These are phyloP conservation scores for Ptychoptera albimana DNA, from an alignment of 2,888 invertebrate genomes.

Conservation along the genomic window DNA sequence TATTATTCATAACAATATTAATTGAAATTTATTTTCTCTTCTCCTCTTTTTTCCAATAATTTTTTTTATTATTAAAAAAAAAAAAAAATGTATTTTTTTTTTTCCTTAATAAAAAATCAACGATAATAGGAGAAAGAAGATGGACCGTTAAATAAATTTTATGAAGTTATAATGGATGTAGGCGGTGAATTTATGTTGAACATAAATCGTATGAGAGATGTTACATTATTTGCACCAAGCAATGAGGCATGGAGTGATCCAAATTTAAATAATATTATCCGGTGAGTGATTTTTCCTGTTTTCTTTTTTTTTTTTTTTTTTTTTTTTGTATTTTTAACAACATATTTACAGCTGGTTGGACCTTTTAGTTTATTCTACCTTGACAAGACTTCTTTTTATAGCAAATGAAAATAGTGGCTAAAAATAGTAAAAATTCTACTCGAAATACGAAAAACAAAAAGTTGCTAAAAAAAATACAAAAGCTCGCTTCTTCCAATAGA, in stretches of 20 bases:
- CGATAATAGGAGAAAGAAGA: conserved; percentile 46
- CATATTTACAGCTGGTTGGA: background rate
- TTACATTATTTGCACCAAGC: conserved; percentile 80
- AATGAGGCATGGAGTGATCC: conserved; percentile 71
- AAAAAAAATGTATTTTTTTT: background rate
- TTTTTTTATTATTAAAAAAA: conserved; percentile 1
- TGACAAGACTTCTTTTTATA: too few species aligned
- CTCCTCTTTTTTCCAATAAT: background rate
- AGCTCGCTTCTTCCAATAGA: too few species aligned
- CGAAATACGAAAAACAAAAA: too few species aligned
- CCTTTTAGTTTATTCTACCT: background rate
- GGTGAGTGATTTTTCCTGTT: conserved; percentile 27
- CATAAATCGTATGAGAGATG: conserved; percentile 50
- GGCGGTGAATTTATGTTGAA: conserved; percentile 59
- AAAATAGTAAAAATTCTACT: too few species aligned
- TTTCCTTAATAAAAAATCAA: conserved; percentile 7
- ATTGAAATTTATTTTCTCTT: background rate
- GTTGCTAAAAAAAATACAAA: too few species aligned
- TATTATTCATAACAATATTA: too few species aligned
- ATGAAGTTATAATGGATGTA: conserved; percentile 61
- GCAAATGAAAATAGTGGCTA: too few species aligned
- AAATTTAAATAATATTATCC: conserved; percentile 51
- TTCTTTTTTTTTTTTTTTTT: conserved; percentile 1
- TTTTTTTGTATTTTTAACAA: too few species aligned
- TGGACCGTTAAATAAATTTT: conserved; percentile 66